These are phyloP conservation scores for Cerceris rybyensis DNA, from an alignment of 2,888 invertebrate species.

Conservation along the genomic window DNA sequence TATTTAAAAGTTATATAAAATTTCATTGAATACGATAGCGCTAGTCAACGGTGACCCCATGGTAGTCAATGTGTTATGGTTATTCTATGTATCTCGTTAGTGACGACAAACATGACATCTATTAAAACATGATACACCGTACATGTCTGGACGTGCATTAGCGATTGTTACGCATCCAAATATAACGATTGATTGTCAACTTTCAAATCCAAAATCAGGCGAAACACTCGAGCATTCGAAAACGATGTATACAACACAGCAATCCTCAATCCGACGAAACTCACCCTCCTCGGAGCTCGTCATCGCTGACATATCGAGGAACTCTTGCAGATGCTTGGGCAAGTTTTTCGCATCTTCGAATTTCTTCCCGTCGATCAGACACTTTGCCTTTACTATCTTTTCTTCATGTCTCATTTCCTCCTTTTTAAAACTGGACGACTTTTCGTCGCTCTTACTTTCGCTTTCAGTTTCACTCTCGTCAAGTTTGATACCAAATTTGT, in stretches of 20 bases:
- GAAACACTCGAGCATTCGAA: constrained; percentile 44
- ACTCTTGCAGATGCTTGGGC: constrained; percentile 91
- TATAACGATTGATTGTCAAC: constrained; percentile 6
- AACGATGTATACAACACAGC: constrained; percentile 57
- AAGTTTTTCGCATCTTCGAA: constrained; percentile 86
- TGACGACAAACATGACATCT: constrained; percentile 54
- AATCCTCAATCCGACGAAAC: constrained; percentile 49
- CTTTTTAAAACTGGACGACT: constrained; percentile 57
- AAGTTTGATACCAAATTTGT: constrained; percentile 86
- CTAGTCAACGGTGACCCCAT: too few species aligned
- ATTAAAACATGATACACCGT: constrained; percentile 27
- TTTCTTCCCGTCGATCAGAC: constrained; percentile 86
- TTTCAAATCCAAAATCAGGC: constrained; percentile 35
- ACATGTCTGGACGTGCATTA: constrained; percentile 44
- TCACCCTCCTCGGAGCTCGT: constrained; percentile 56
- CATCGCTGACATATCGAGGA: constrained; percentile 86
- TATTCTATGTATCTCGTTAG: constrained; percentile 34
- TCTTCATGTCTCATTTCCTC: constrained; percentile 79
- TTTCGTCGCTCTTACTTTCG: constrained; percentile 55
- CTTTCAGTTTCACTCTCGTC: constrained; percentile 82
- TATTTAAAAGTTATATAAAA: too few species aligned
- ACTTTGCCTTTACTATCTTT: constrained; percentile 81
- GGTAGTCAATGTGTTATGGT: too few species aligned
- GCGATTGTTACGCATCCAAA: constrained; percentile 47
- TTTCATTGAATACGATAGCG: too few species aligned